Base-by-base conservation (phyloP, 2,888 invertebrate genomes). In the Philereme vetulata region DNA sequence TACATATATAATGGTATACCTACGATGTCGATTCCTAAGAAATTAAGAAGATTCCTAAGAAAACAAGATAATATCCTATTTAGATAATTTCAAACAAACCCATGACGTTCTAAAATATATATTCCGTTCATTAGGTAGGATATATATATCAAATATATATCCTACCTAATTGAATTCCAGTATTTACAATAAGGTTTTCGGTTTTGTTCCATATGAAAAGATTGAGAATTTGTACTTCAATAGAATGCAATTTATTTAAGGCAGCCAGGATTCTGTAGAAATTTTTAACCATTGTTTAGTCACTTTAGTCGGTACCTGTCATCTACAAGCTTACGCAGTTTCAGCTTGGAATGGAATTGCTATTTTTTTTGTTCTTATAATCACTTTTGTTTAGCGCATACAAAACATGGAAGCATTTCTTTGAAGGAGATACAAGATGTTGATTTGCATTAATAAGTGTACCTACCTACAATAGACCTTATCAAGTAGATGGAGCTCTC, bases 271-370 rank as follows among this genome's bases (percentile, higher is more conserved):
- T 49, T 56, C 38, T 36, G 44, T 60, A 61, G 59, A 57, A 60
- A 63, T 56, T 63, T 51, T 56, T 21, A 21, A 33, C 42, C 62
- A 62, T 66, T 66, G 62, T 66, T 51, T 54, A 56, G 56, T 62
- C 42, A 64, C 61, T 66, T 51, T 54, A 56, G 56, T 62, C 42
- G 65, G 56, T 55, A 52, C 52, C 59, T 68, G 66, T 64, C 59
- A 51, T 43, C 35, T 10, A 42, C 60, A 62, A 49, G 60, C 53
- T 52, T 45, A 44, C 48, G 51, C 43, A 38, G 45, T 38, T 10
- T 9, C 11, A 32, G n/a, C 38, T 21, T 35, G 48, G 46, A 51
- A 60, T 35, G 48, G 46, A 51, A 60, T 55, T 56, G 47, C 46
- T 60, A 49, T 59, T 63, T 52, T 63, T 52, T 56, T 56, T 11